Percentiles rank a stretch among this genome's conserved stretches.
Conservation (phyloP, 2,888 invertebrate genomes). For the Homarus gammarus region DNA sequence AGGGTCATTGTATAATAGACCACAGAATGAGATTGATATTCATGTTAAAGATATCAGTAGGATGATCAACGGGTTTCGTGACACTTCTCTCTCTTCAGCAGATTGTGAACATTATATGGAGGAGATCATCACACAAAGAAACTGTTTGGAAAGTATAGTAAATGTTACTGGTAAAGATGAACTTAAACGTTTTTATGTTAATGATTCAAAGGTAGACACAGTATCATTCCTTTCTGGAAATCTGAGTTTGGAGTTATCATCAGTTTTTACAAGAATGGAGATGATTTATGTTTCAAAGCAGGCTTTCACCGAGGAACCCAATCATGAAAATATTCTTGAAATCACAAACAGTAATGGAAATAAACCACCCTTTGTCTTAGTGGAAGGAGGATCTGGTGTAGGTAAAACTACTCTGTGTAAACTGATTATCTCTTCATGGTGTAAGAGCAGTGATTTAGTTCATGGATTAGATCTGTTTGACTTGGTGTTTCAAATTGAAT, state of each 20-base stretch:
- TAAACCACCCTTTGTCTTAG: not conserved
- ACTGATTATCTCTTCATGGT: not conserved
- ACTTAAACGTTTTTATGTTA: not conserved
- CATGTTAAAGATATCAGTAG: not conserved
- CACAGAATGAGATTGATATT: not conserved
- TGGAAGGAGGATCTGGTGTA: conserved; percentile 24
- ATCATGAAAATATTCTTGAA: not conserved
- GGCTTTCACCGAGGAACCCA: not conserved
- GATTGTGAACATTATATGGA: not conserved
- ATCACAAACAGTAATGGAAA: not conserved
- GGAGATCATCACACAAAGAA: not conserved
- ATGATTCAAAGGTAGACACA: not conserved
- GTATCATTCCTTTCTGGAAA: not conserved
- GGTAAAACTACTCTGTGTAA: not conserved
- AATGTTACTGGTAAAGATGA: not conserved
- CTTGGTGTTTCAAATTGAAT: not conserved
- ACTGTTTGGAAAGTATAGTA: not conserved
- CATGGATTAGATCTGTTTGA: conserved; percentile 1
- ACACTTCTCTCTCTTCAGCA: not conserved
- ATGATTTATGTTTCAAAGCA: not conserved
- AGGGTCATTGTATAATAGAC: not conserved
- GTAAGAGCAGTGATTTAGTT: not conserved
- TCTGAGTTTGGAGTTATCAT: not conserved
- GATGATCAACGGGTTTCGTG: not conserved
- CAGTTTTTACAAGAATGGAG: conserved; percentile 12